These are phyloP conservation scores for Lordiphosa mommai DNA, from an alignment of 1,140 invertebrate genomes.

Conservation along the genomic window DNA sequence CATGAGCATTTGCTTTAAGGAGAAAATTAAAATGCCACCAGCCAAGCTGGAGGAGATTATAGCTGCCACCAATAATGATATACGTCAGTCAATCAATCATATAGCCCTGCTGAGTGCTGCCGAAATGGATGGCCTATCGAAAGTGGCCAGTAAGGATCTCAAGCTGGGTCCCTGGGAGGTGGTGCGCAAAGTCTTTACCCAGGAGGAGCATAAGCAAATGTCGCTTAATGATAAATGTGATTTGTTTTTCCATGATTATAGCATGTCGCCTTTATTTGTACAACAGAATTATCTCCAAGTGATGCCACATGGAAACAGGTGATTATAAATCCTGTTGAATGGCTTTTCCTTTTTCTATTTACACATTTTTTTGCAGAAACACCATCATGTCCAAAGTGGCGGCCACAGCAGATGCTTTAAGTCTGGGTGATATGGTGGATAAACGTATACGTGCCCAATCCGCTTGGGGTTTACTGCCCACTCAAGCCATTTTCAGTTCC, in stretches of 20 bases:
- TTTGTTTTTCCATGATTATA: constrained; percentile 99
- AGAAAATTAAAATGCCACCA: constrained; percentile 90
- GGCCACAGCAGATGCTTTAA: constrained; percentile 90
- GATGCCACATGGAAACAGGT: constrained; percentile 84
- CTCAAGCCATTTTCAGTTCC: constrained; percentile 94
- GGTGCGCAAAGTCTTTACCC: constrained; percentile 92
- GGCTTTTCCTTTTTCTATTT: too few species aligned
- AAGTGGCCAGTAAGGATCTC: constrained; percentile 88
- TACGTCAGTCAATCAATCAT: constrained; percentile 95
- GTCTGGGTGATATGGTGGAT: constrained; percentile 92
- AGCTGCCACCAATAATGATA: constrained; percentile 92
- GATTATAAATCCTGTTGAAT: too few species aligned
- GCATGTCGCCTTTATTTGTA: constrained; percentile 95
- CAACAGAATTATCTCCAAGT: constrained; percentile 97
- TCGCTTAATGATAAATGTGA: constrained; percentile 91
- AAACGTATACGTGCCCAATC: constrained; percentile 87
- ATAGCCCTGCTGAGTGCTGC: constrained; percentile 88
- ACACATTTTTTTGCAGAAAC: constrained; percentile 78
- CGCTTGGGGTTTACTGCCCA: constrained; percentile 94
- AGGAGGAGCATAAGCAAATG: constrained; percentile 91
- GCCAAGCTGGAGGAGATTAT: constrained; percentile 92
- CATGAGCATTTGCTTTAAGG: constrained; percentile 95
- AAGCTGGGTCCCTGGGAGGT: constrained; percentile 97
- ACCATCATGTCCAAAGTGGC: constrained; percentile 86
- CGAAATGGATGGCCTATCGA: constrained; percentile 64